Base-by-base conservation (phyloP, 2,113 vertebrate genomes). In the Oceanites oceanicus region DNA sequence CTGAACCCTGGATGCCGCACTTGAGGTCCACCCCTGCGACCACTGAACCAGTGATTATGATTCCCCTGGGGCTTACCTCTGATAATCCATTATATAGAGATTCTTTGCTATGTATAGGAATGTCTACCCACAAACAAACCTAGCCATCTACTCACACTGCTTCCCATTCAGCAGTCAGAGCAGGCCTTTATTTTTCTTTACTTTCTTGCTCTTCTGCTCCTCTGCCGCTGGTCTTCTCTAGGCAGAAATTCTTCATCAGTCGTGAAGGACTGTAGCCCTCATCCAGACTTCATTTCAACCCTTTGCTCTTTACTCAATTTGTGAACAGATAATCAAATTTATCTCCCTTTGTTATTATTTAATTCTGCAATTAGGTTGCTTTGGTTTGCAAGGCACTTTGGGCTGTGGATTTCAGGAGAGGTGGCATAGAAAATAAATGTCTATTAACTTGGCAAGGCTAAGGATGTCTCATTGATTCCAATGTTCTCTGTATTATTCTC, bases 301-400 rank as follows among this genome's bases (percentile, higher is more conserved):
- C 21, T 91, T 86, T 67, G n/a, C 50, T 93, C 66, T 88, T 86
- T 91, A 61, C 71, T 83, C 4, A 1, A 2, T 93, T 94, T 92
- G 55, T 13, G 27, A 95, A 70, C 34, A 78, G 63, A 92, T 14
- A 77, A 84, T 50, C 15, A 94, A 49, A 89, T 90, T 92, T 90
- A 58, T 78, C 52, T 90, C 42, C 47, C 18, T 38, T 88, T 74
- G 63, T 90, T 91, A 88, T 91, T 92, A 89, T 94, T 95, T 97
- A 93, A 94, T 96, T 95, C 79, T 78, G 49, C 61, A 74, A 63
- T 92, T 95, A 75, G 38, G 29, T 90, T 88, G 19, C 78, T 85
- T 90, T 68, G 42, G 36, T 85, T 91, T 91, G 77, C 82, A 86
- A 86, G 82, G 50, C 55, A 76, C 58, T 96, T 92, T 18, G 47